Base-by-base conservation (phyloP, 1,140 invertebrate genomes). In the Agrilus planipennis region DNA sequence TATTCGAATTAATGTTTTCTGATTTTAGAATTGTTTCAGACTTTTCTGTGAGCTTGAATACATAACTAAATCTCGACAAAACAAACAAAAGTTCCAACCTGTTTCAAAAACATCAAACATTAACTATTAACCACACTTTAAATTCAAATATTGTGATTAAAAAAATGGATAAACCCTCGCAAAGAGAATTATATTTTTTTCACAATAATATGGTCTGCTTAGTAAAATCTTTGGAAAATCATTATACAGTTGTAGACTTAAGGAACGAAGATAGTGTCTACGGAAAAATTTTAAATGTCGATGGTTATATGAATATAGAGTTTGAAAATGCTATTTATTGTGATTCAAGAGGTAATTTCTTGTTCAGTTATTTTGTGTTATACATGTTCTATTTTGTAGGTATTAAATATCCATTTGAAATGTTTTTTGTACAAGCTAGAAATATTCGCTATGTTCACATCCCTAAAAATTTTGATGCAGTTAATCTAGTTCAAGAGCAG, bases 261-360 rank as follows among this genome's bases (percentile, higher is more conserved):
- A 31, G 50, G 46, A 53, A 58, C 42, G 57, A 60, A 50, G 44
- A 44, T 34, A 46, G 43, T 47, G 49, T 57, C 30, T 41, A 44
- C 16, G 57, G 57, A 47, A 52, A 51, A 53, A 51, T 60, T 27
- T 31, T 35, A 11, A 35, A 45, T 44, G 55, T 58, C 3, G 57
- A 60, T 47, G 57, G 46, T 9, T 45, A 30, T 34, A 60, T 60
- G 57, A 60, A 60, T 39, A 39, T 60, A 30, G 53, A 60, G 44
- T 51, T 60, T 47, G 51, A 55, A 44, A 44, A 57, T 47, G 56
- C 49, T 22, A 39, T 49, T 20, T 53, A 48, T 42, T 55, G 49
- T 36, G 50, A 60, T 44, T 16, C 44, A 14, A 44, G 41, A 41
- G 54, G 54, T 55, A 51, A n/a, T n/a, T n/a, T n/a, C n/a, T n/a